phyloP scores from a whole-genome alignment of 2,888 invertebrate species.

The Ischnus inquisitorius region DNA sequence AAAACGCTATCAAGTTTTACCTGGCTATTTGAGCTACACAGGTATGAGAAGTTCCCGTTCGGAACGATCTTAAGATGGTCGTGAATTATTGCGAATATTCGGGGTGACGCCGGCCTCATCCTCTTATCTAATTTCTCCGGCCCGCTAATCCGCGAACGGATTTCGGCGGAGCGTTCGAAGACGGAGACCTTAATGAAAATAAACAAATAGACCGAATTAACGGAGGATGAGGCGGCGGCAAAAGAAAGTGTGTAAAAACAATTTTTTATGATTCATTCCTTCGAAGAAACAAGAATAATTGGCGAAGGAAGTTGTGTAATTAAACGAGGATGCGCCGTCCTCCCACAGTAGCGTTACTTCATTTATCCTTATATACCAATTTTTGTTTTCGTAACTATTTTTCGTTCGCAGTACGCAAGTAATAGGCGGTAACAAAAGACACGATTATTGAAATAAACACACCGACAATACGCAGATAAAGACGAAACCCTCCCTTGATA shows the following conservation, averaged over 20 bases:
- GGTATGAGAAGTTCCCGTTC: slow-evolving; percentile 57
- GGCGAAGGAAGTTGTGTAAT: slow-evolving; percentile 4
- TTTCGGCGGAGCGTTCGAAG: neutral
- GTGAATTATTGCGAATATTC: slow-evolving; percentile 56
- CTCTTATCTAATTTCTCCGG: slow-evolving; percentile 18
- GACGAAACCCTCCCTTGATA: slow-evolving; percentile 54
- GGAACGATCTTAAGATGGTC: slow-evolving; percentile 44
- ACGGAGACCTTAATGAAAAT: neutral
- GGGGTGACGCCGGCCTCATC: neutral
- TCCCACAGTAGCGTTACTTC: slow-evolving; percentile 76
- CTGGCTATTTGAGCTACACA: slow-evolving; percentile 45
- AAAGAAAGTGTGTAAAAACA: slow-evolving; percentile 5
- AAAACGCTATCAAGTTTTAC: slow-evolving; percentile 20
- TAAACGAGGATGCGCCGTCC: slow-evolving; percentile 73
- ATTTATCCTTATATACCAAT: slow-evolving; percentile 63
- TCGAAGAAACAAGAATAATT: slow-evolving; percentile 10
- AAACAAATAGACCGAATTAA: neutral
- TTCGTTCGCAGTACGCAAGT: slow-evolving; percentile 58
- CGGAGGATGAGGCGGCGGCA: neutral
- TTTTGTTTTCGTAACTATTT: slow-evolving; percentile 40
- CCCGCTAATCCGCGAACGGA: neutral
- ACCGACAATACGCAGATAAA: slow-evolving; percentile 8
- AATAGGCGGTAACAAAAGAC: slow-evolving; percentile 59
- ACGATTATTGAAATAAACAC: slow-evolving; percentile 31
- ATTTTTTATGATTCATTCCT: slow-evolving; percentile 1